phyloP scores from a whole-genome alignment of 1,140 invertebrate genomes.

The Euschistus heros region DNA sequence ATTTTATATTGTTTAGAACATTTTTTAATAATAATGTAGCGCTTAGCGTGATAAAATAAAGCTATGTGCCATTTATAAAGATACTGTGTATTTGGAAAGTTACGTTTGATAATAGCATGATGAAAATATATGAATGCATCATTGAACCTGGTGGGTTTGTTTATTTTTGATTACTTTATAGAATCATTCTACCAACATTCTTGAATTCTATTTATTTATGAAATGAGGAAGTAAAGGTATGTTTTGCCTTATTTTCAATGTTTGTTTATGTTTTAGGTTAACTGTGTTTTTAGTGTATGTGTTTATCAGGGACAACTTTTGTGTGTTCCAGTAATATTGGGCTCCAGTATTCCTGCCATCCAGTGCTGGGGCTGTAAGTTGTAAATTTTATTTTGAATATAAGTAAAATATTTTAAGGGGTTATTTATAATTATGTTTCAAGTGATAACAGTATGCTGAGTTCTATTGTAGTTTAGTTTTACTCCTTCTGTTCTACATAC shows the following conservation, averaged over 20 bases:
- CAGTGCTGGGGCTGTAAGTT: slow-evolving; percentile 27
- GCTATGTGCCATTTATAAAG: neutral
- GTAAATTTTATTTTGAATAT: neutral
- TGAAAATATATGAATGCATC: slow-evolving; percentile 16
- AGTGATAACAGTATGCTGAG: neutral
- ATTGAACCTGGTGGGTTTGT: slow-evolving; percentile 15
- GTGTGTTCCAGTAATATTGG: slow-evolving; percentile 22
- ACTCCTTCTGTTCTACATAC: neutral
- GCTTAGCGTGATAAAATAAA: neutral
- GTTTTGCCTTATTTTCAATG: slow-evolving; percentile 3
- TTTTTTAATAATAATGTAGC: slow-evolving; percentile 1
- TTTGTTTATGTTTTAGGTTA: slow-evolving; percentile 22
- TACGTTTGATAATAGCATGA: neutral
- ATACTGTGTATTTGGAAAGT: neutral
- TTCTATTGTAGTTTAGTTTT: too few species aligned
- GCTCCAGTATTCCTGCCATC: slow-evolving; percentile 23
- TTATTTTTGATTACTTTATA: neutral
- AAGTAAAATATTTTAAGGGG: neutral
- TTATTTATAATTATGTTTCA: neutral
- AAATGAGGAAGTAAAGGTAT: slow-evolving; percentile 12
- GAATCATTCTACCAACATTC: neutral
- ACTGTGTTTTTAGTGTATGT: slow-evolving; percentile 1
- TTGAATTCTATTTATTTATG: neutral
- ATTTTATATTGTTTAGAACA: slow-evolving; percentile 2
- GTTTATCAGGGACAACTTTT: slow-evolving; percentile 17